phyloP scores from a whole-genome alignment of 2,888 invertebrate genomes.

The Apodemia hepburni region DNA sequence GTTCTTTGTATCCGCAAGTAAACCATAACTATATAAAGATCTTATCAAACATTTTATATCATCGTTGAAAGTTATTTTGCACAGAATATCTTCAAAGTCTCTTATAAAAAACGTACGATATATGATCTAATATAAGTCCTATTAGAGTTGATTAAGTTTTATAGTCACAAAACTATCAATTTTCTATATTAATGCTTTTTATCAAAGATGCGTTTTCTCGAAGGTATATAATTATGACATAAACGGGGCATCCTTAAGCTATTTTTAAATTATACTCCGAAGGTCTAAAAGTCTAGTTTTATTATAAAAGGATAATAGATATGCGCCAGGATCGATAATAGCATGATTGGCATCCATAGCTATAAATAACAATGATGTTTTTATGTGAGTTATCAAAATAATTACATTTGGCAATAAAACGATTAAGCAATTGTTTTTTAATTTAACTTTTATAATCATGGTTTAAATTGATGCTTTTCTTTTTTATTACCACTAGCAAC shows the following conservation, averaged over 20 bases:
- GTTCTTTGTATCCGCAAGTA: too few species aligned
- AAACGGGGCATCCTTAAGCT: constrained; percentile 65
- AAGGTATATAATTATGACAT: constrained; percentile 66
- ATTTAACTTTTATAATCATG: constrained; percentile 6
- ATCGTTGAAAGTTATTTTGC: too few species aligned
- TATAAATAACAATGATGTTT: constrained; percentile 44
- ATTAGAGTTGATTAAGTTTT: neutral
- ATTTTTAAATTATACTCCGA: constrained; percentile 67
- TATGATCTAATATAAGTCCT: neutral
- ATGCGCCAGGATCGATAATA: constrained; percentile 45
- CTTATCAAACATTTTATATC: too few species aligned
- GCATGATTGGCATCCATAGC: constrained; percentile 52
- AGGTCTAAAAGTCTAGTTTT: constrained; percentile 57
- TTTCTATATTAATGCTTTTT: constrained; percentile 76
- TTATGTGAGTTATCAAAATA: constrained; percentile 27
- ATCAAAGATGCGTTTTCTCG: constrained; percentile 56
- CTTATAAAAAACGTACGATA: too few species aligned
- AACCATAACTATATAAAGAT: too few species aligned
- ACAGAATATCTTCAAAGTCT: too few species aligned
- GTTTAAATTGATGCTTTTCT: neutral
- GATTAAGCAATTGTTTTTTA: constrained; percentile 13
- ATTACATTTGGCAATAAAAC: constrained; percentile 36
- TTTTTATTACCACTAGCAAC: neutral
- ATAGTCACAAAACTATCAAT: constrained; percentile 51
- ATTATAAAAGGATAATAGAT: constrained; percentile 52